Percentiles rank a stretch among this genome's conserved stretches.
Conservation (phyloP, 2,888 invertebrate species). For the Margaritifera margaritifera region DNA sequence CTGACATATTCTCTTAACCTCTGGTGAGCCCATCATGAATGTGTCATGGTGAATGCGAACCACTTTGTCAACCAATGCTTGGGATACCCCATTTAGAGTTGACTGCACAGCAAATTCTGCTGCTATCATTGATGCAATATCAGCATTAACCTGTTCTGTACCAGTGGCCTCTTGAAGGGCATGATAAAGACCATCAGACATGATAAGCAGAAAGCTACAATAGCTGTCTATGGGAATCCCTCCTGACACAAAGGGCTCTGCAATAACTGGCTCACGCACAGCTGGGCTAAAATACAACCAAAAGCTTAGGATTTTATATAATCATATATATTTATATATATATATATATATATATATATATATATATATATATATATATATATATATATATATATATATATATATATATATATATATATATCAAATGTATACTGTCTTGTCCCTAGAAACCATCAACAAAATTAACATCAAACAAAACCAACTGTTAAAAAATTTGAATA, state of each 20-base stretch:
- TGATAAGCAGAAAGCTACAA: constrained; percentile 86
- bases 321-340: too few species aligned
- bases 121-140: constrained; percentile 68
- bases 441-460: too few species aligned
- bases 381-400: too few species aligned
- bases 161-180: constrained; percentile 86
- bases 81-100: constrained; percentile 86
- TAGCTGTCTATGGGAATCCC: constrained; percentile 85
- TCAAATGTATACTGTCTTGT: too few species aligned
- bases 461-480: too few species aligned
- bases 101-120: constrained; percentile 82
- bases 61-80: constrained; percentile 88
- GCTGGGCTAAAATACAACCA: constrained; percentile 75
- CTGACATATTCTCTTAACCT: constrained; percentile 64
- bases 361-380: too few species aligned
- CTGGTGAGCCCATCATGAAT: constrained; percentile 76
- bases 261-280: constrained; percentile 84
- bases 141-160: constrained; percentile 80
- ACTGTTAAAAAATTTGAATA: too few species aligned
- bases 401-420: too few species aligned
- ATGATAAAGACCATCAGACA: constrained; percentile 89
- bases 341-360: too few species aligned
- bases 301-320: too few species aligned
- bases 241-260: constrained; percentile 85
- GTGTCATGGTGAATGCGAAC: constrained; percentile 87